phyloP scores from a whole-genome alignment of 2,113 vertebrate species.

The Geothlypis trichas region DNA sequence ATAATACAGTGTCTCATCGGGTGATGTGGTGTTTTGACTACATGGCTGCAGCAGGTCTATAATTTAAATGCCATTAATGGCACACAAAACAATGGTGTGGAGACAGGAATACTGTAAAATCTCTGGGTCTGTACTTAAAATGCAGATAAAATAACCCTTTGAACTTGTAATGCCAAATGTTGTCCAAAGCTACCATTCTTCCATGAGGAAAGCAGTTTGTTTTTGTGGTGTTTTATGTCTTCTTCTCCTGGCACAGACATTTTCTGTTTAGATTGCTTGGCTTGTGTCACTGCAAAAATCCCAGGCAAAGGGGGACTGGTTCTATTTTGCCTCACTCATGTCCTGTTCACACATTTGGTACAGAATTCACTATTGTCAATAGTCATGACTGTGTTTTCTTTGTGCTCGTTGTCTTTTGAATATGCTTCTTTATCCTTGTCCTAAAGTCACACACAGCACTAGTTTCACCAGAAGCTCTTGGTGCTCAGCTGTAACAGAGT shows the following conservation, averaged over 20 bases:
- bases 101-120: conserved; percentile 36
- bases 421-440: conserved; percentile 49
- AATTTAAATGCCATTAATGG: conserved; percentile 83
- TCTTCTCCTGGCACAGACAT: conserved; percentile 13
- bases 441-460: background rate
- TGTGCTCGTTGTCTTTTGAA: conserved; percentile 4
- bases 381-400: conserved; percentile 27
- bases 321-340: background rate
- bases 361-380: background rate
- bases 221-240: background rate
- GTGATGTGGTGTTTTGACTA: conserved; percentile 73
- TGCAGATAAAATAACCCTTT: conserved; percentile 56
- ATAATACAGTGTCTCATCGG: conserved; percentile 62
- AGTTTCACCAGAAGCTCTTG: conserved; percentile 17
- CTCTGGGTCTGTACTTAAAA: conserved; percentile 14
- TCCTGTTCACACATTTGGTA: background rate
- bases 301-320: background rate
- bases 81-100: conserved; percentile 9
- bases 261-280: conserved; percentile 23
- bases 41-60: conserved; percentile 71
- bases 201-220: background rate
- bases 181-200: conserved; percentile 8
- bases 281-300: background rate
- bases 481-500: conserved; percentile 11
- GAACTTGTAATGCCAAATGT: conserved; percentile 34